These are phyloP conservation scores for Lumbricus terrestris DNA, from an alignment of 2,888 invertebrate genomes.

Conservation along the genomic window DNA sequence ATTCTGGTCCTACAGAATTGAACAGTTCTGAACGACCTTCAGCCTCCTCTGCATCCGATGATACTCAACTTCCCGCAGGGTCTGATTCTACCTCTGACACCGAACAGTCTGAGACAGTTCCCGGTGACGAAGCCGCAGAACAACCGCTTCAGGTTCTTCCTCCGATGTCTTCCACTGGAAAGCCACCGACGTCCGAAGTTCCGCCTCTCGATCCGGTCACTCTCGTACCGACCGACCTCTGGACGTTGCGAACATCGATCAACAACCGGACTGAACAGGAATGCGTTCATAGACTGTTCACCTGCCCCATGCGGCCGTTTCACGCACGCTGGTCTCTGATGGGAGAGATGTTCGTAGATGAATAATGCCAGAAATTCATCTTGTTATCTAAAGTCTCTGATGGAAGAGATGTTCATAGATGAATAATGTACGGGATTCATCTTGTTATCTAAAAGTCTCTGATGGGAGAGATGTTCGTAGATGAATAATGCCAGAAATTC, in stretches of 20 bases:
- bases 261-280: background rate
- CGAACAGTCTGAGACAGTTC: background rate
- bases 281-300: slow-evolving; percentile 58
- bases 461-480: slow-evolving; percentile 72
- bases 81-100: background rate
- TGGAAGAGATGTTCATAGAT: background rate
- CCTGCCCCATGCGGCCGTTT: slow-evolving; percentile 79
- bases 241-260: background rate
- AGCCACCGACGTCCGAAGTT: background rate
- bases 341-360: slow-evolving; percentile 70
- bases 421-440: too few relatives aligned
- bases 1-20: background rate
- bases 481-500: slow-evolving; percentile 12
- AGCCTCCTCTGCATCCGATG: background rate
- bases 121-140: background rate
- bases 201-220: background rate
- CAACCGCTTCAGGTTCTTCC: slow-evolving; percentile 10
- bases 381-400: background rate
- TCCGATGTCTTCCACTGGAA: background rate
- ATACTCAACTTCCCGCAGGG: background rate
- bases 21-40: background rate
- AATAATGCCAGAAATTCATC: background rate
- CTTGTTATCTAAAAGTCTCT: slow-evolving; percentile 64
- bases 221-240: background rate
- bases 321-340: slow-evolving; percentile 74